Conservation (phyloP, 2,888 invertebrate species). For the Phasia obesa region DNA sequence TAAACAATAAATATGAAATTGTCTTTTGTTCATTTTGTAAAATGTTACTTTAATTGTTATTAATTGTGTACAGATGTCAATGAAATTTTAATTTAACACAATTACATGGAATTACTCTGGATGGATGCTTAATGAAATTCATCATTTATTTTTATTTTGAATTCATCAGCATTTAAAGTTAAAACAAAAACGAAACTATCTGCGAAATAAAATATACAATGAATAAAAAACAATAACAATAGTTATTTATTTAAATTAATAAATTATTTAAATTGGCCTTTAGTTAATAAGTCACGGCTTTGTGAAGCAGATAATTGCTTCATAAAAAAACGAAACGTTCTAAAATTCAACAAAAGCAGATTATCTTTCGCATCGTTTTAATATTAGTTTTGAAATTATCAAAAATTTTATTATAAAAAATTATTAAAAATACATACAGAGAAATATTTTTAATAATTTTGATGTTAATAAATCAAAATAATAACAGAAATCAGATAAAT, state of each 20-base stretch:
- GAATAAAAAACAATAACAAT: slow-evolving; percentile 36
- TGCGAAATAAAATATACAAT: slow-evolving; percentile 10
- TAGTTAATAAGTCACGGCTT: slow-evolving; percentile 57
- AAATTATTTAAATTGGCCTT: slow-evolving; percentile 38
- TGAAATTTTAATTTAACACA: slow-evolving; percentile 66
- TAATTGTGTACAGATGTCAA: slow-evolving; percentile 68
- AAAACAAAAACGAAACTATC: background rate
- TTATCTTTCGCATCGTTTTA: no score
- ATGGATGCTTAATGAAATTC: slow-evolving; percentile 16
- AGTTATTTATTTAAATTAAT: slow-evolving; percentile 27
- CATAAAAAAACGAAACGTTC: background rate
- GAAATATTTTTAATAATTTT: no score
- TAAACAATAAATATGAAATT: slow-evolving; percentile 29
- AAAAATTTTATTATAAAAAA: no score
- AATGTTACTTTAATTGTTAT: slow-evolving; percentile 44
- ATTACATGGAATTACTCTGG: slow-evolving; percentile 31
- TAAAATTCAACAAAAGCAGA: background rate
- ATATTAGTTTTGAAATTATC: no score
- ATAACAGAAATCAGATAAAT: no score
- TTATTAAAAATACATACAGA: no score
- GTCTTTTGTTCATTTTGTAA: slow-evolving; percentile 31
- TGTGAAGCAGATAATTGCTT: background rate
- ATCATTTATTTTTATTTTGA: slow-evolving; percentile 23
- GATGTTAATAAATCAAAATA: no score
- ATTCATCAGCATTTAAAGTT: slow-evolving; percentile 4